Evolutionary conservation across 2,888 invertebrate species (phyloP).

Genomic region (Tenodera sinensis): DNA sequence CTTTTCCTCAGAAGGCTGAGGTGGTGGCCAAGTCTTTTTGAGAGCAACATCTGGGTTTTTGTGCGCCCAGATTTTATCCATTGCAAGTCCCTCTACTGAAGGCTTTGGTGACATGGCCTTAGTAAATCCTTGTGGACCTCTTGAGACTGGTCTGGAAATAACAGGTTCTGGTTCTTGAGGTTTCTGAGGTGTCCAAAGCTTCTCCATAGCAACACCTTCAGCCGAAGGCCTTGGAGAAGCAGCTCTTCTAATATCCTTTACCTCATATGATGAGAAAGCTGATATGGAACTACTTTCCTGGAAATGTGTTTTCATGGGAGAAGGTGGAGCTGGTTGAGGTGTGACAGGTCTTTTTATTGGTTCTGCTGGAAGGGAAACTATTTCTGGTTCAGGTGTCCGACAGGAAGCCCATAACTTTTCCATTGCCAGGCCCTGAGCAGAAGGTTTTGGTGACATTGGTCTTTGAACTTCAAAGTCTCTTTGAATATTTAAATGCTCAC

Average conservation of each 20-base stretch:
- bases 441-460: conserved; percentile 39
- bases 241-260: conserved; percentile 24
- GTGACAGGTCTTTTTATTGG: background rate
- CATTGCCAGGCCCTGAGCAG: conserved; percentile 42
- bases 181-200: conserved; percentile 41
- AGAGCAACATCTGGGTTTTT: conserved; percentile 47
- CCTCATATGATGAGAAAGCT: background rate
- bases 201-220: conserved; percentile 44
- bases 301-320: background rate
- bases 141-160: conserved; percentile 17
- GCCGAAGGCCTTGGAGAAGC: conserved; percentile 43
- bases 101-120: conserved; percentile 49
- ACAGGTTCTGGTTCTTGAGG: conserved; percentile 27
- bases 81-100: conserved; percentile 60
- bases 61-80: conserved; percentile 66
- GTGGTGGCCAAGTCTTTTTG: conserved; percentile 54
- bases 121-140: conserved; percentile 31
- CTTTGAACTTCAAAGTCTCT: background rate
- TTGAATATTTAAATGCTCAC: background rate
- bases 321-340: background rate
- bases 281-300: conserved; percentile 7
- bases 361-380: background rate
- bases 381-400: conserved; percentile 30
- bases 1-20: conserved; percentile 39
- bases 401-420: conserved; percentile 42